Base-by-base conservation (phyloP, 2,113 vertebrate species). In the Hepsetus odoe region DNA sequence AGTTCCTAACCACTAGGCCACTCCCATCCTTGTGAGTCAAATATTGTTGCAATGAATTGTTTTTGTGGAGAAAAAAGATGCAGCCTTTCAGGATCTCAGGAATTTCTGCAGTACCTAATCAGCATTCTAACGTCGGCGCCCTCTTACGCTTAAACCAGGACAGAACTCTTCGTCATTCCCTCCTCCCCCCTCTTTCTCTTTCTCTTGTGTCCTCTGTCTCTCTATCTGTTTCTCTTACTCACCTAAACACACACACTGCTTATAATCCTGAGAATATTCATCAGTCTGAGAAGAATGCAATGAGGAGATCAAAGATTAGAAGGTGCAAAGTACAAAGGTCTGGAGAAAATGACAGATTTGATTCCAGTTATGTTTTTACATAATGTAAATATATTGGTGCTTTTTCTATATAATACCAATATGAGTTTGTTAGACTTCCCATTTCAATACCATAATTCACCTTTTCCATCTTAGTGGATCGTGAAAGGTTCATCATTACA, bases 81-180 rank as follows among this genome's bases (percentile, higher is more conserved):
- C 7, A 5, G 8, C 35, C 59, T 20, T 12, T 74, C 20, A 20
- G 38, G 32, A 33, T 49, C 72, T 74, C 28, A 24, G 51, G n/a
- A 14, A 18, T 35, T 49, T 75, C 30, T 65, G 33, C 59, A 75
- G 59, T 32, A 42, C 44, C 42, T 33, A 26, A 6, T 75, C 59
- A 64, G 72, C 72, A 61, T 46, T 61, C 44, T 64, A 49, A 74
- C 42, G 0, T 49, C 33, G 40, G 16, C 0, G 6, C 28, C 18
- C 8, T 40, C 32, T 72, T 26, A 5, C 28, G 24, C 12, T n/a
- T 24, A 20, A 20, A 32, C 58, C 22, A 5, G 28, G 73, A 65
- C 3, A 22, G 12, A 24, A 51, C 12, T 64, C 26, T 64, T 53
- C 16, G 65, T 38, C 32, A 72, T 30, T n/a, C 33, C 33, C 26